phyloP scores from a whole-genome alignment of 2,113 vertebrate genomes.

The human (Homo sapiens) region GRCh38 chr4:179216501-179217000 shows the following conservation, averaged over 20 bases:
- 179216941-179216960: background rate
- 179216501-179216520: background rate
- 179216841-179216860: background rate
- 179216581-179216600: background rate
- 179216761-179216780: background rate
- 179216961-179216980: background rate
- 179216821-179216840: background rate
- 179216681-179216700: background rate
- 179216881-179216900: no score
- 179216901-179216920: no score
- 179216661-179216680: background rate
- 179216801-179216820: background rate
- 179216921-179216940: no score
- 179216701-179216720: background rate
- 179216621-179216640: background rate
- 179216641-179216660: background rate
- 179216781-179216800: background rate
- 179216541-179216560: background rate
- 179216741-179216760: background rate
- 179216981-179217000: background rate
- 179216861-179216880: background rate
- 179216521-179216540: background rate
- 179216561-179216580: background rate
- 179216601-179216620: background rate
- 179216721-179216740: background rate